phyloP scores from a whole-genome alignment of 1,140 invertebrate genomes.

The Bombus confusus region DNA sequence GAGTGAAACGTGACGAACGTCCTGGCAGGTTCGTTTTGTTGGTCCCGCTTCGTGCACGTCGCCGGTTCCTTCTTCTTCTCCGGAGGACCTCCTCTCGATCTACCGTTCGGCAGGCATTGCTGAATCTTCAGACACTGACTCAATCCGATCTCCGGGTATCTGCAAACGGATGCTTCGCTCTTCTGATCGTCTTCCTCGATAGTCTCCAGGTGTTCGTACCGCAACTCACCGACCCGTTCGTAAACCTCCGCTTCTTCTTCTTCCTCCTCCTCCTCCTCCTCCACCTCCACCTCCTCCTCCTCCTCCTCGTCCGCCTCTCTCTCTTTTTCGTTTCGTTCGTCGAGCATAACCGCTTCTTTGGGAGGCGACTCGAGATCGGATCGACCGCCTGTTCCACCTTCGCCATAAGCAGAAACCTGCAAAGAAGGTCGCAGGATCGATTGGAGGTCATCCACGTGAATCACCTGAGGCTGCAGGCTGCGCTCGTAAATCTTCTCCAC shows the following conservation, averaged over 20 bases:
- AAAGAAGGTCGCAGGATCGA: slow-evolving; percentile 64
- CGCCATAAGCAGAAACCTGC: slow-evolving; percentile 70
- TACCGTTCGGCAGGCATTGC: slow-evolving; percentile 58
- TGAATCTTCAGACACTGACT: slow-evolving; percentile 67
- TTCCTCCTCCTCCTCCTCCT: neutral
- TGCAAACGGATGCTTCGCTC: slow-evolving; percentile 48
- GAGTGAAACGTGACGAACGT: slow-evolving; percentile 57
- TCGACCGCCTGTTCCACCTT: slow-evolving; percentile 34
- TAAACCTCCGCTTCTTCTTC: slow-evolving; percentile 30
- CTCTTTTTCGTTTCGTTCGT: neutral
- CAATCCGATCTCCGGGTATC: slow-evolving; percentile 61
- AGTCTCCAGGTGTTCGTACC: slow-evolving; percentile 67
- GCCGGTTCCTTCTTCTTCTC: neutral
- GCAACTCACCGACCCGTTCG: slow-evolving; percentile 45
- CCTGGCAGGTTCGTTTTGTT: slow-evolving; percentile 31
- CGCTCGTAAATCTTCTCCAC: slow-evolving; percentile 74
- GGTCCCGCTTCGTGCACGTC: slow-evolving; percentile 35
- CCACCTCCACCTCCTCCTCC: neutral
- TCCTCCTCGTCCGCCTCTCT: slow-evolving; percentile 19
- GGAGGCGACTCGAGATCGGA: slow-evolving; percentile 34
- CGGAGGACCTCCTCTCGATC: slow-evolving; percentile 25
- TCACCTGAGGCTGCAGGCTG: slow-evolving; percentile 70
- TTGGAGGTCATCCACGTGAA: slow-evolving; percentile 70
- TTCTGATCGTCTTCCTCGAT: slow-evolving; percentile 65
- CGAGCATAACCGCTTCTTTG: slow-evolving; percentile 33